Evolutionary conservation across 2,888 invertebrate genomes (phyloP), one percentile per base, ranked within the genome.

Genomic region (Griposia aprilina): DNA sequence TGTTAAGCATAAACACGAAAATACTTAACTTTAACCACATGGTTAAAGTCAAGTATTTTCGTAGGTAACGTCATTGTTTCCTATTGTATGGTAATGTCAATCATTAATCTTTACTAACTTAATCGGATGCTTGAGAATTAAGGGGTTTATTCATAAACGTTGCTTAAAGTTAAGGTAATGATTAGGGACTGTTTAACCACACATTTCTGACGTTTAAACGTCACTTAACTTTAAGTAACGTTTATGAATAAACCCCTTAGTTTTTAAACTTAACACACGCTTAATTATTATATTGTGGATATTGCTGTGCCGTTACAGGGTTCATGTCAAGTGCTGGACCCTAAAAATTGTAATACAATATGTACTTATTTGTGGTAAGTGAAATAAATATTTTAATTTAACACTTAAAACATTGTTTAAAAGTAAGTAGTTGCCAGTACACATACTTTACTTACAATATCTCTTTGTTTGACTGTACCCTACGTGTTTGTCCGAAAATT

Each of bases 401-500:
- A 59, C 26, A 13, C 62, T 17, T 15, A 17, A 5, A 55, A 55
- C 2, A 55, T 55, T 55, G 10, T 55, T 23, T 36, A 36, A 10
- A 55, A 55, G 23, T 23, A 55, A 23, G 4, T 55, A 23, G 23
- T 23, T 23, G 55, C 23, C 55, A 55, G 23, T 23, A 10, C 10
- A 1, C 10, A 52, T 52, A 52, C 20, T 52, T 8, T 50, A 15
- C 50, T 50, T 7, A 20, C 6, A 20, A 20, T 62, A 62, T 23
- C 13, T 62, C 20, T 68, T 45, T 11, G 36, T 26, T 2, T 23
- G 23, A 23, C 17, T 20, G 20, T n/a, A 17, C 30, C n/a, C 8
- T 20, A 26, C 26, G 20, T 15, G 30, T 17, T 26, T 26, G 62
- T 41, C 59, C 62, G 73, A 84, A 85, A 84, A 78, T 86, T 83